phyloP scores from a whole-genome alignment of 2,113 vertebrate species.

The Syrrhaptes paradoxus region DNA sequence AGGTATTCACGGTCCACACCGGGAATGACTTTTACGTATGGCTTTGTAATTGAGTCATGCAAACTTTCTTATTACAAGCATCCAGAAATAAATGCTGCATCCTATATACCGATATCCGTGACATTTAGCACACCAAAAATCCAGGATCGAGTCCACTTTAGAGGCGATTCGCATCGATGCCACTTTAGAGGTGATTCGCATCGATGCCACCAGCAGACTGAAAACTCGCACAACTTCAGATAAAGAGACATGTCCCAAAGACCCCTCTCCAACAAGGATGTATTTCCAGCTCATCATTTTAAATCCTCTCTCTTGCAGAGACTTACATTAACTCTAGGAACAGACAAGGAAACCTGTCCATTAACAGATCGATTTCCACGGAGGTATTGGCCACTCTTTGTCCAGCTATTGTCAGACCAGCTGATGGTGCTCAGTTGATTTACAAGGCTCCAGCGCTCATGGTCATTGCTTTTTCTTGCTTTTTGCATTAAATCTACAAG shows the following conservation, averaged over 20 bases:
- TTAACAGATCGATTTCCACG: slow-evolving; percentile 20
- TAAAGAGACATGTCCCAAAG: background rate
- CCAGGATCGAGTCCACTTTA: background rate
- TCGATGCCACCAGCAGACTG: background rate
- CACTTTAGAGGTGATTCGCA: background rate
- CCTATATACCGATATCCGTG: background rate
- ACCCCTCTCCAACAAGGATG: background rate
- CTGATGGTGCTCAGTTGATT: background rate
- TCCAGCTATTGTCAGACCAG: background rate
- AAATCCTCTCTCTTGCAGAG: background rate
- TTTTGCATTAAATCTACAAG: background rate
- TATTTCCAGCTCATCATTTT: background rate
- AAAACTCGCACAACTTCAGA: background rate
- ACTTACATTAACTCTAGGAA: background rate
- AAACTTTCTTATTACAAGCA: background rate
- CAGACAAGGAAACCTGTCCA: background rate
- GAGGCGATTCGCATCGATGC: no score
- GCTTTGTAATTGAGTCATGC: background rate
- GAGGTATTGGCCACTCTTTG: background rate
- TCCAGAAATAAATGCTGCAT: background rate
- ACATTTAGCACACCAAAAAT: background rate
- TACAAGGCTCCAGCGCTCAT: background rate
- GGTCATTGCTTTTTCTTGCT: background rate
- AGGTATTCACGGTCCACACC: background rate
- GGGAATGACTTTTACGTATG: background rate